These are phyloP conservation scores for Drosophila truncata DNA, from an alignment of 1,140 invertebrate species.

Conservation along the genomic window DNA sequence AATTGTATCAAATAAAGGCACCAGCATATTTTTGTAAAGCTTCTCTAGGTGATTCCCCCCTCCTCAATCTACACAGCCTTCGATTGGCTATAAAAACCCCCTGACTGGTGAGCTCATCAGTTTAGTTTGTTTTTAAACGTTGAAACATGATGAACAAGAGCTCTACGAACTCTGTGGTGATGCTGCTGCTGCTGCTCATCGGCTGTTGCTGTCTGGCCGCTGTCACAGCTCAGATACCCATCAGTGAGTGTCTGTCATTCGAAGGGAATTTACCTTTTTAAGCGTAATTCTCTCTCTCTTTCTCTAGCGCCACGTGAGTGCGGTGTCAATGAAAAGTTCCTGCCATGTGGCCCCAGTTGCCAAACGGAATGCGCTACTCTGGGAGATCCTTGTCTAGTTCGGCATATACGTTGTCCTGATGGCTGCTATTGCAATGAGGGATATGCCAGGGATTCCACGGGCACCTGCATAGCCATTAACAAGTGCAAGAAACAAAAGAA, in stretches of 20 bases:
- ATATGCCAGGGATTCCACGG: constrained; percentile 80
- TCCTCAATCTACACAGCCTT: neutral
- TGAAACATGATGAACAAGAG: too few relatives aligned
- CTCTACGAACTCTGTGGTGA: constrained; percentile 7
- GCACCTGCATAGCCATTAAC: constrained; percentile 83
- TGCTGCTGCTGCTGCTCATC: constrained; percentile 28
- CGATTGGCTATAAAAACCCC: constrained; percentile 27
- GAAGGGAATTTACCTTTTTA: neutral
- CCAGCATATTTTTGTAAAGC: constrained; percentile 28
- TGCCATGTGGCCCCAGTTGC: constrained; percentile 86
- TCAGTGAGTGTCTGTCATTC: constrained; percentile 37
- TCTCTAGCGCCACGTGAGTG: constrained; percentile 53
- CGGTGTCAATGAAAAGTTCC: constrained; percentile 78
- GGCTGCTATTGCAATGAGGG: constrained; percentile 86
- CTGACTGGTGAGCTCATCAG: constrained; percentile 16
- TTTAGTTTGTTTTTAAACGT: constrained; percentile 36
- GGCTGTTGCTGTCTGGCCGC: constrained; percentile 19
- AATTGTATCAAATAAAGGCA: constrained; percentile 34
- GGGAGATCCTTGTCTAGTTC: constrained; percentile 85
- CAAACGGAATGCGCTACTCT: constrained; percentile 86
- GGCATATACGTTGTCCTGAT: constrained; percentile 86
- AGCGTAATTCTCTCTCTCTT: neutral
- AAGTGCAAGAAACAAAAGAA: constrained; percentile 53
- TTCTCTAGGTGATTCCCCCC: constrained; percentile 2
- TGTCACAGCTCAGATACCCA: constrained; percentile 14